phyloP scores from a whole-genome alignment of 2,888 invertebrate genomes.

The Timema cristinae region DNA sequence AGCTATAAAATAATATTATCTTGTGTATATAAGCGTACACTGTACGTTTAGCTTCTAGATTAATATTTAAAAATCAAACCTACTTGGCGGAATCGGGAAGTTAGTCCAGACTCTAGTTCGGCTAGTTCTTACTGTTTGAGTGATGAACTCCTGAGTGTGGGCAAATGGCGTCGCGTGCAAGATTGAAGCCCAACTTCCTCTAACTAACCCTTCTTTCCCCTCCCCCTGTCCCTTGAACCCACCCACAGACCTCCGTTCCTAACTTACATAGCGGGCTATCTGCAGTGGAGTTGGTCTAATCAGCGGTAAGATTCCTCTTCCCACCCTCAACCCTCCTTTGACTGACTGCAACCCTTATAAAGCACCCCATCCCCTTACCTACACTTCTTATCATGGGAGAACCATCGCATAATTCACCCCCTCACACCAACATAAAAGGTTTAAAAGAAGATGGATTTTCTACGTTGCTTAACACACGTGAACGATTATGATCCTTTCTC shows the following conservation, averaged over 20 bases:
- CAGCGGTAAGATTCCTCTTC: conserved; percentile 17
- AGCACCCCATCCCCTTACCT: background rate
- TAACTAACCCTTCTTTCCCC: background rate
- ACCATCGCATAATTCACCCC: conserved; percentile 12
- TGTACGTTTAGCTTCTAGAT: too few species aligned
- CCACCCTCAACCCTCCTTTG: background rate
- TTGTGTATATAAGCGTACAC: too few species aligned
- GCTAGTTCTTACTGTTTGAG: too few species aligned
- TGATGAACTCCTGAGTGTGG: too few species aligned
- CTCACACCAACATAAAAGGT: conserved; percentile 13
- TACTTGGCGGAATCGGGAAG: too few species aligned
- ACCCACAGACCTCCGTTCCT: background rate
- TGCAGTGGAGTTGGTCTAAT: conserved; percentile 13
- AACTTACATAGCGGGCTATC: conserved; percentile 4
- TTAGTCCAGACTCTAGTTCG: too few species aligned
- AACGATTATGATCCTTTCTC: too few species aligned
- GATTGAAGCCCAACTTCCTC: too few species aligned
- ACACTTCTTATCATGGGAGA: background rate
- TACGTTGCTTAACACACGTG: background rate
- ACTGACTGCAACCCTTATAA: conserved; percentile 3
- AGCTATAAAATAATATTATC: too few species aligned
- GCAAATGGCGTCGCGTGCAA: too few species aligned
- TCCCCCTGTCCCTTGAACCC: background rate
- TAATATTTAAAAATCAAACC: too few species aligned
- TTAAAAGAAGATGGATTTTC: conserved; percentile 14